These are phyloP conservation scores for Nothocercus julius DNA, from an alignment of 2,113 vertebrate genomes.

Conservation along the genomic window DNA sequence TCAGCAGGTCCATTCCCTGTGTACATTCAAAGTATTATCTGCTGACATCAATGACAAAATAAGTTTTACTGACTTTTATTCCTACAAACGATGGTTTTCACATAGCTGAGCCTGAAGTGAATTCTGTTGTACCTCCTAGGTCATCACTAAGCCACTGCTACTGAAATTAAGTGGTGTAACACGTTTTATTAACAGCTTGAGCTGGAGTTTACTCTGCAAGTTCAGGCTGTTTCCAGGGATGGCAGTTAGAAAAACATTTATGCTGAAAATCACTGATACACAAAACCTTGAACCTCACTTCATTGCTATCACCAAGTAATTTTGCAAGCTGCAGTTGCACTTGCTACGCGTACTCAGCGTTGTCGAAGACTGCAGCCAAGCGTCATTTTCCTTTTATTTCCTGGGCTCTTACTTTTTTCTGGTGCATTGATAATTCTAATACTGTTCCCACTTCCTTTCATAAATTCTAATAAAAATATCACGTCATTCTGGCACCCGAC, in stretches of 20 bases:
- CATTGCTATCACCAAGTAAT: background rate
- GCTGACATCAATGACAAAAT: background rate
- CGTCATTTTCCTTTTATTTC: background rate
- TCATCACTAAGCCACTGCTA: background rate
- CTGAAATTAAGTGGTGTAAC: background rate
- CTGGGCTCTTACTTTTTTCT: background rate
- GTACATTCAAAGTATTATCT: background rate
- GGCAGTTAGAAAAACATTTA: background rate
- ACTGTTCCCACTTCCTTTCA: background rate
- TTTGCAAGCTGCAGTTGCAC: background rate
- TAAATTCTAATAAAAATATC: background rate
- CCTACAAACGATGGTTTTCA: background rate
- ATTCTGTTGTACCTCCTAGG: background rate
- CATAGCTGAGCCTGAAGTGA: background rate
- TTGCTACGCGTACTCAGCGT: background rate
- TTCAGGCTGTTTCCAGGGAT: background rate
- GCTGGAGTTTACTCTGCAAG: background rate
- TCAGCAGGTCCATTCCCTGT: background rate
- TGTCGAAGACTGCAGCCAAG: background rate
- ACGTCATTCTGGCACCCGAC: background rate
- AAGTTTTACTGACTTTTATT: background rate
- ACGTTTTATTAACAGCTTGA: background rate
- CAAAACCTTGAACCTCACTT: background rate
- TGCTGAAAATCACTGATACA: background rate
- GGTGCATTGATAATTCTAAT: background rate